phyloP scores from a whole-genome alignment of 2,797 vertebrate genomes.

The Otolemur crassicaudatus region DNA sequence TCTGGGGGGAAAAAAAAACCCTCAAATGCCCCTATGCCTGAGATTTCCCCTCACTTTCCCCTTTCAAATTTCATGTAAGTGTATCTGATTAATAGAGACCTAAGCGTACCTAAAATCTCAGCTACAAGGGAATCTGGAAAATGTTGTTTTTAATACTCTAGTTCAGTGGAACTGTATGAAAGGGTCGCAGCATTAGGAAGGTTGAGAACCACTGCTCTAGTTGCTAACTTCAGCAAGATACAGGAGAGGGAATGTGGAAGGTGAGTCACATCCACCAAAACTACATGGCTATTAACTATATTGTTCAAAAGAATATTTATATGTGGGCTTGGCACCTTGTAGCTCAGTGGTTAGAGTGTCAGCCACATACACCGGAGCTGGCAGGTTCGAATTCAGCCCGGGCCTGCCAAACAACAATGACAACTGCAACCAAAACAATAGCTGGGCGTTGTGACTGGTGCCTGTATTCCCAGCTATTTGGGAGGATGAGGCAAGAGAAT shows the following conservation, averaged over 20 bases:
- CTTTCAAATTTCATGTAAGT: not conserved
- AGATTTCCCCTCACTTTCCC: not conserved
- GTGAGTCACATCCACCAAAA: not conserved
- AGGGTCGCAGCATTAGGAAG: too few relatives aligned
- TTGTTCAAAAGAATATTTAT: not conserved
- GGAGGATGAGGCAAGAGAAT: too few relatives aligned
- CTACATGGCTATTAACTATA: not conserved
- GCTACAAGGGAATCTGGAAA: not conserved
- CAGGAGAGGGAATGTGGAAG: not conserved
- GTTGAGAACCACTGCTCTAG: too few relatives aligned
- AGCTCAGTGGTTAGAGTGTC: too few relatives aligned
- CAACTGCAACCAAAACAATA: too few relatives aligned
- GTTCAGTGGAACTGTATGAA: too few relatives aligned
- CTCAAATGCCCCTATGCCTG: not conserved
- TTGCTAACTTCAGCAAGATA: not conserved
- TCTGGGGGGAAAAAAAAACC: not conserved
- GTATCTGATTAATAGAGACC: not conserved
- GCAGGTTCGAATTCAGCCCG: too few relatives aligned
- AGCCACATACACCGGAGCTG: too few relatives aligned
- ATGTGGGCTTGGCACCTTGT: not conserved
- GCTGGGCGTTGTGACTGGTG: too few relatives aligned
- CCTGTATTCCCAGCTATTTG: too few relatives aligned
- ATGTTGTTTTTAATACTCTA: too few relatives aligned
- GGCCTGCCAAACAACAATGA: too few relatives aligned
- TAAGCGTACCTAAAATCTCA: not conserved